Evolutionary conservation across 2,797 vertebrate genomes (phyloP), one percentile per base, ranked within the genome.

Genomic region (Austrolebias charrua): DNA sequence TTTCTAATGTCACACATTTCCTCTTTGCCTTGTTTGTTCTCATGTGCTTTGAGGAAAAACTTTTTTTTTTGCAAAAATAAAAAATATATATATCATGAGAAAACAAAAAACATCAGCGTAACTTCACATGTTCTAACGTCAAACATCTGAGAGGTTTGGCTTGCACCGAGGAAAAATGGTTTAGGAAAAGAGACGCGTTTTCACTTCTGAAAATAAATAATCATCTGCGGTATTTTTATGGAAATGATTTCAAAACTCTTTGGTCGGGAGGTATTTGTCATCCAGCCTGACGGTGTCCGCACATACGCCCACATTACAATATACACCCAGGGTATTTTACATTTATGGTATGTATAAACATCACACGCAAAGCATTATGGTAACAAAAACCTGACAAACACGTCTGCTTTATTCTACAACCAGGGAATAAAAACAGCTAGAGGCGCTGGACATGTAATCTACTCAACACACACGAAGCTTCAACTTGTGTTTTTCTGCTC

Each of bases 341-440:
- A 12, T 12, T 10, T 38, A 38, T 12, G 35, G 3, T 11, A 10
- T 38, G 9, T 38, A 4, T 38, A 12, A 38, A 38, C 35, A 38
- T 38, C 12, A 38, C n/a, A n/a, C n/a, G n/a, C n/a, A n/a, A n/a
- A n/a, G 60, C 84, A 79, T 75, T 76, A 76, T 69, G 65, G 73
- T 79, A 83, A 81, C 81, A 73, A 69, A 84, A 45, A 80, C 78
- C 51, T 71, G 65, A 75, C 69, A 75, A 76, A 82, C 78, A 78
- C 71, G 78, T 71, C 72, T 78, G 49, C 76, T 55, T 18, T 5
- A 49, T 55, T 76, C 59, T 45, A 54, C 55, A 74, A 66, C 55
- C 55, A 51, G 77, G 40, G 66, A 62, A 50, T 66, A 56, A 69
- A 57, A 46, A 77, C 6, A 38, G 1, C 9, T 8, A 38, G 9